These are phyloP conservation scores for Samia ricini DNA, from an alignment of 1,140 invertebrate species.

Conservation along the genomic window DNA sequence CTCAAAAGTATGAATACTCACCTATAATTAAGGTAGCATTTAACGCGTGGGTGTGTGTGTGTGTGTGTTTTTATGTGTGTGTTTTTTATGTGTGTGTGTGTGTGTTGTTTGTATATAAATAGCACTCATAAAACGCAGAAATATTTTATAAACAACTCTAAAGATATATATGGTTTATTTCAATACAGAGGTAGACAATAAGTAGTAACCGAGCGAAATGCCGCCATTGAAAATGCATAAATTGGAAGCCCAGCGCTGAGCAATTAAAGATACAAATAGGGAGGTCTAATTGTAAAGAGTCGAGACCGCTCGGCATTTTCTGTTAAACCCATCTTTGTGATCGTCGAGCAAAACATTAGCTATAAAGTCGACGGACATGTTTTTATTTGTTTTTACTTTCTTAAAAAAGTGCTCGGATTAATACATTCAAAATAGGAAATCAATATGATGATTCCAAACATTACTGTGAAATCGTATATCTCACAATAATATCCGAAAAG, in stretches of 20 bases:
- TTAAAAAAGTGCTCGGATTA: too few relatives aligned
- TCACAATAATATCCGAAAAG: too few relatives aligned
- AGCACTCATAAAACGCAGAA: too few relatives aligned
- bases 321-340: not conserved
- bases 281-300: not conserved
- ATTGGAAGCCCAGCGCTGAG: not conserved
- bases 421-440: not conserved
- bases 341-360: not conserved
- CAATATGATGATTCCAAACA: too few relatives aligned
- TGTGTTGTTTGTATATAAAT: too few relatives aligned
- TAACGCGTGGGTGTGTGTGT: too few relatives aligned
- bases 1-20: too few relatives aligned
- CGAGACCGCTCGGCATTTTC: not conserved
- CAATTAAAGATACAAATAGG: slow-evolving; percentile 1
- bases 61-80: too few relatives aligned
- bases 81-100: too few relatives aligned
- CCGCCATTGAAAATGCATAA: slow-evolving; percentile 1
- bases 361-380: not conserved
- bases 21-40: too few relatives aligned
- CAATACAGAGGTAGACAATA: slow-evolving; percentile 37
- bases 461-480: too few relatives aligned
- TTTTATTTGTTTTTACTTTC: not conserved
- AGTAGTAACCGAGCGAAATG: slow-evolving; percentile 27
- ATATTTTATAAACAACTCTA: slow-evolving; percentile 21
- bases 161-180: slow-evolving; percentile 11